Percentiles rank a stretch among this genome's conserved stretches.
These are phyloP conservation scores for Machaerirhynchus nigripectus DNA, from an alignment of 2,113 vertebrate genomes.

Conservation along the genomic window DNA sequence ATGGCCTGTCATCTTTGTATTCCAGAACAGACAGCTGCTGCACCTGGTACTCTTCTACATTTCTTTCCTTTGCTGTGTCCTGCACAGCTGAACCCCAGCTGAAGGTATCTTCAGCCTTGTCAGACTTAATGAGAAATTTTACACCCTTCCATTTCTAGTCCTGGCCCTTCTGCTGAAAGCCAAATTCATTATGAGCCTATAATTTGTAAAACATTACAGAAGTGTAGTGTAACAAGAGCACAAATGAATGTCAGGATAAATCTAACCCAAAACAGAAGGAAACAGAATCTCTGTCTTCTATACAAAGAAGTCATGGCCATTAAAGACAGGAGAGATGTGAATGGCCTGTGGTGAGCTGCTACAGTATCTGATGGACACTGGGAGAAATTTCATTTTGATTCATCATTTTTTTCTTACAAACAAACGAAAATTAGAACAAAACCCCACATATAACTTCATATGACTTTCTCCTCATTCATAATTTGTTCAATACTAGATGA, in stretches of 20 bases:
- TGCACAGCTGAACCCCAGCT: not conserved
- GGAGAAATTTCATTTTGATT: not conserved
- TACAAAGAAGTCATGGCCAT: not conserved
- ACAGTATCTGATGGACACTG: not conserved
- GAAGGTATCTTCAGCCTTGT: not conserved
- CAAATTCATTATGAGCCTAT: not conserved
- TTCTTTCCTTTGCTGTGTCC: not conserved
- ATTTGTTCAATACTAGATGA: not conserved
- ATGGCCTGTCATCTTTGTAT: not conserved
- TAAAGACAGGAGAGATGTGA: not conserved
- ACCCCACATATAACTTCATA: not conserved
- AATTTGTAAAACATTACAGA: not conserved
- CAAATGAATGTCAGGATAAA: not conserved
- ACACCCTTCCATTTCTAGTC: not conserved
- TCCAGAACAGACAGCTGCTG: not conserved
- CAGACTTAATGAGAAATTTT: not conserved
- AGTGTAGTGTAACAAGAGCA: not conserved
- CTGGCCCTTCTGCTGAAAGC: not conserved
- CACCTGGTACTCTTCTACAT: not conserved
- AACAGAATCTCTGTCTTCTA: not conserved
- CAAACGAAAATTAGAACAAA: not conserved
- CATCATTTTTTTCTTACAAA: not conserved
- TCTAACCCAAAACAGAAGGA: not conserved
- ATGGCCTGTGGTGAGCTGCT: not conserved
- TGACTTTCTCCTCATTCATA: not conserved